Percentiles rank a stretch among this genome's conserved stretches.
Conservation (phyloP, 1,140 invertebrate genomes). For the Pristionchus pacificus region DNA sequence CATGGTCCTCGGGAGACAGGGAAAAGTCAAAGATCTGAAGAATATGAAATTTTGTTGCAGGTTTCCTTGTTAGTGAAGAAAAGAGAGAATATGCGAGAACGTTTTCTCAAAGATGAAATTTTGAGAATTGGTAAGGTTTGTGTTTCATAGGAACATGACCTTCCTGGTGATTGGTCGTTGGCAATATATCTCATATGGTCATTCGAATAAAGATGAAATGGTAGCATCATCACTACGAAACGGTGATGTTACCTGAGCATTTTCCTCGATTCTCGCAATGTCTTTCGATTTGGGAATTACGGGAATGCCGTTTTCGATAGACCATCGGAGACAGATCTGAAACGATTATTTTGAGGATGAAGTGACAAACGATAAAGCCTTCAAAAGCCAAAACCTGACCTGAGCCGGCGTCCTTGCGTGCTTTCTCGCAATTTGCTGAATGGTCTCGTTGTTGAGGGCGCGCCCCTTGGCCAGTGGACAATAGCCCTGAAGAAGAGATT, state of each 20-base stretch:
- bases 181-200: no score
- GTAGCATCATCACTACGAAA: no score
- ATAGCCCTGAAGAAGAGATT: slow-evolving; percentile 56
- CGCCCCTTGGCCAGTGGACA: slow-evolving; percentile 60
- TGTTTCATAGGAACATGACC: no score
- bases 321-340: slow-evolving; percentile 58
- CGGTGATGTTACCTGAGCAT: slow-evolving; percentile 40
- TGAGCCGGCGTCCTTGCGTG: slow-evolving; percentile 54
- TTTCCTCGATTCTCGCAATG: slow-evolving; percentile 52
- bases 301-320: slow-evolving; percentile 56
- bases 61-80: no score
- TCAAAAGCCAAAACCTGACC: no score
- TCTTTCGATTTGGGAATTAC: slow-evolving; percentile 60
- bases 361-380: background rate
- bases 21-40: slow-evolving; percentile 15
- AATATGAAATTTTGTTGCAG: background rate
- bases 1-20: slow-evolving; percentile 14
- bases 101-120: no score
- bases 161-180: no score
- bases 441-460: slow-evolving; percentile 45
- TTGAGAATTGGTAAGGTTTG: no score
- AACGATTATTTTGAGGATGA: background rate
- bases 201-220: no score
- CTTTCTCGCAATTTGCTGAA: slow-evolving; percentile 47
- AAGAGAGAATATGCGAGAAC: no score